Evolutionary conservation across 2,888 invertebrate genomes (phyloP).

Genomic region (Lysandra bellargus): DNA sequence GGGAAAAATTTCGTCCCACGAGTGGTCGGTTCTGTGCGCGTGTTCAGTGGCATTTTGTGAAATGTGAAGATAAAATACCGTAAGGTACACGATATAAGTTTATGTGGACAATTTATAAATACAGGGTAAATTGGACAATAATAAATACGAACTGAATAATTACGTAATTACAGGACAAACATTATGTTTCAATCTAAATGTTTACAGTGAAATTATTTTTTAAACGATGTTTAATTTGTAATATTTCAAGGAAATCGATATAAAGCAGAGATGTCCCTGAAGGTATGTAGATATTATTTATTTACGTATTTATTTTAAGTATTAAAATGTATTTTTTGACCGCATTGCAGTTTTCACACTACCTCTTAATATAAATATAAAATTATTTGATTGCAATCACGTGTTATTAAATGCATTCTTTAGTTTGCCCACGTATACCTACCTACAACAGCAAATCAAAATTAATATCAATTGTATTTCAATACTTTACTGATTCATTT

Average conservation of each 20-base stretch:
- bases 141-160: slow-evolving; percentile 11
- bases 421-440: not conserved
- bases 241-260: slow-evolving; percentile 24
- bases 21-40: not conserved
- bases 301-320: not conserved
- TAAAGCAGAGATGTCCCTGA: slow-evolving; percentile 18
- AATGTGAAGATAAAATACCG: not conserved
- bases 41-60: not conserved
- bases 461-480: not conserved
- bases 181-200: not conserved
- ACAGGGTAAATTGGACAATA: slow-evolving; percentile 13
- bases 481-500: not conserved
- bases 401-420: slow-evolving; percentile 3
- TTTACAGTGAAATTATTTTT: slow-evolving; percentile 18
- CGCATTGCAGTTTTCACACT: not conserved
- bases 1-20: slow-evolving; percentile 32
- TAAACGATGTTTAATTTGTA: slow-evolving; percentile 11
- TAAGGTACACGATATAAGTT: not conserved
- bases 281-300: slow-evolving; percentile 12
- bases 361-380: not conserved
- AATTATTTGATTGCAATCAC: slow-evolving; percentile 4
- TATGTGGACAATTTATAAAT: not conserved
- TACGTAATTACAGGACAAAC: slow-evolving; percentile 3
- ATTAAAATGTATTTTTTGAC: not conserved
- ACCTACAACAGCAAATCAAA: not conserved